phyloP scores from a whole-genome alignment of 2,888 invertebrate genomes.

The Erebia ligea region DNA sequence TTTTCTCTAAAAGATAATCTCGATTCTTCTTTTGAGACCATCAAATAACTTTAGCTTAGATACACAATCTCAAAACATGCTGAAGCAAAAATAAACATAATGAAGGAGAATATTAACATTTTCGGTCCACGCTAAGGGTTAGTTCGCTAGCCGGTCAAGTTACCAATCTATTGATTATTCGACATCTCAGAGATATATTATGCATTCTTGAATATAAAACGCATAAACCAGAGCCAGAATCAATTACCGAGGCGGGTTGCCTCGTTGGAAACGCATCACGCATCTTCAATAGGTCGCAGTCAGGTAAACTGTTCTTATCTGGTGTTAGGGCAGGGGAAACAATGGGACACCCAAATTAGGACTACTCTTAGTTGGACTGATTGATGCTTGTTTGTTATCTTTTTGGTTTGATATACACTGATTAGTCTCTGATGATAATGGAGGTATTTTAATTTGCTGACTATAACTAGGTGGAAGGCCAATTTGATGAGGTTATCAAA shows the following conservation, averaged over 20 bases:
- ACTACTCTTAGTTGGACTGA: conserved; percentile 52
- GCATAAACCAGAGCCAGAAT: conserved; percentile 79
- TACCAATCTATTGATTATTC: conserved; percentile 29
- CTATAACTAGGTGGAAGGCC: no score
- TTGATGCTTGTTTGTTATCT: conserved; percentile 40
- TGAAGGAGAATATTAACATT: conserved; percentile 19
- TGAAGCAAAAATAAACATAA: conserved; percentile 15
- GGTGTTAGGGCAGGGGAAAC: conserved; percentile 74
- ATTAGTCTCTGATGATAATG: conserved; percentile 39
- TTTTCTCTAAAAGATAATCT: neutral
- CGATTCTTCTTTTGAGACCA: neutral
- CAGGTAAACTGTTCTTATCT: conserved; percentile 76
- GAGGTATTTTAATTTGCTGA: conserved; percentile 28
- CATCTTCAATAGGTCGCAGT: conserved; percentile 77
- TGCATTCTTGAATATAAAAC: conserved; percentile 81
- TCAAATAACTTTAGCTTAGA: neutral
- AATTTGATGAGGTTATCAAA: neutral
- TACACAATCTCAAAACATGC: conserved; percentile 8
- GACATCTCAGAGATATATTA: conserved; percentile 70
- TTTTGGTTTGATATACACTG: conserved; percentile 40
- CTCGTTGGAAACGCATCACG: conserved; percentile 84
- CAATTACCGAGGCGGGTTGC: conserved; percentile 73
- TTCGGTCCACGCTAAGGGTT: conserved; percentile 20
- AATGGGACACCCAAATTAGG: conserved; percentile 79
- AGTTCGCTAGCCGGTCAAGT: conserved; percentile 17